phyloP scores from a whole-genome alignment of 2,113 vertebrate genomes.

The Takifugu bimaculatus region DNA sequence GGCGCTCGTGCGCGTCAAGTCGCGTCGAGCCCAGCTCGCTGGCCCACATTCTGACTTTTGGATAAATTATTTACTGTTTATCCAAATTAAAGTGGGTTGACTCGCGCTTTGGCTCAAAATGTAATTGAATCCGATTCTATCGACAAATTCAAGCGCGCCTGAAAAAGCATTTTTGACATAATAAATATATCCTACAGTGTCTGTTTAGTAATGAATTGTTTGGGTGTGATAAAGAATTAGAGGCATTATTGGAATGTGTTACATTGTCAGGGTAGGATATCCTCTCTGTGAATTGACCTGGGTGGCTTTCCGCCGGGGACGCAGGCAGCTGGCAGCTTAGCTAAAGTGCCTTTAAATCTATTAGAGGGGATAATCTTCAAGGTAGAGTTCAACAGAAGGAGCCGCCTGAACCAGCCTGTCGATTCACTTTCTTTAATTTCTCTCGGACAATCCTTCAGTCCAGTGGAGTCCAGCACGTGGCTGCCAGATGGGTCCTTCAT shows the following conservation, averaged over 20 bases:
- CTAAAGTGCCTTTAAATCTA: conserved; percentile 73
- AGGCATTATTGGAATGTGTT: conserved; percentile 32
- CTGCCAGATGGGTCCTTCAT: conserved; percentile 48
- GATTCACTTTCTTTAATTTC: conserved; percentile 52
- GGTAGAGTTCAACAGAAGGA: conserved; percentile 47
- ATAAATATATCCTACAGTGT: background rate
- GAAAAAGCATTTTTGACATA: background rate
- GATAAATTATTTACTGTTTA: conserved; percentile 60
- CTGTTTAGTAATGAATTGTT: background rate
- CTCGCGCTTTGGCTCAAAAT: conserved; percentile 4
- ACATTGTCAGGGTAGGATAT: conserved; percentile 41
- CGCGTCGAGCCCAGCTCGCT: conserved; percentile 33
- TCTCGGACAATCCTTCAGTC: background rate
- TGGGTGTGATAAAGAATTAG: conserved; percentile 5
- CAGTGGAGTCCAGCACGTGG: conserved; percentile 37
- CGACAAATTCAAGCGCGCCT: background rate
- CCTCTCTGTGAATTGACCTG: conserved; percentile 45
- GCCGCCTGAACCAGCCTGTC: conserved; percentile 36
- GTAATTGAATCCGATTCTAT: background rate
- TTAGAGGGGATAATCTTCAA: conserved; percentile 71
- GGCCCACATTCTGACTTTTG: conserved; percentile 27
- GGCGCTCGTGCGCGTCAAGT: conserved; percentile 4
- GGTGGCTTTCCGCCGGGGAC: conserved; percentile 29
- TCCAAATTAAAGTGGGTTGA: conserved; percentile 40
- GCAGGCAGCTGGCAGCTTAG: conserved; percentile 67